Base-by-base conservation (phyloP, 2,113 vertebrate genomes). In the Alaudala cheleensis region DNA sequence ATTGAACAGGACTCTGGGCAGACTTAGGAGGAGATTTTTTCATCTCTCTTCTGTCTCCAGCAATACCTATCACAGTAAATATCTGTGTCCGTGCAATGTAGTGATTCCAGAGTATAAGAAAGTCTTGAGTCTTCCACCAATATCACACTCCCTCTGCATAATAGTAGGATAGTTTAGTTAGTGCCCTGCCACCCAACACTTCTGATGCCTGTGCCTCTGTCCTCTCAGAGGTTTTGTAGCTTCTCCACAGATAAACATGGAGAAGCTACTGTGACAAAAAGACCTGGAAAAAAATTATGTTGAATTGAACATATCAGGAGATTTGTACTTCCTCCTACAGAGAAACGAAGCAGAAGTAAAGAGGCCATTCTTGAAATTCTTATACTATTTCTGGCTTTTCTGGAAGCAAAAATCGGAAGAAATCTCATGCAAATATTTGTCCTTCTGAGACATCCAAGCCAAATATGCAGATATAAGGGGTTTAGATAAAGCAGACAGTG, bases 381-480 rank as follows among this genome's bases (percentile, higher is more conserved):
- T 81, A 28, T 20, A 72, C 61, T 91, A 84, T 95, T 94, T 93
- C 39, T 93, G 81, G 6, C 49, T 91, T 81, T 84, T 95, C 73
- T 95, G 89, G 78, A 95, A 91, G 70, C 61, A 93, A 93, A 93
- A 85, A 77, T 91, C 26, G 33, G 78, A 89, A 93, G 70, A 96
- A 80, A 80, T 90, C 47, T 94, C 54, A 70, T 70, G 70, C 53
- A 87, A 85, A 84, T 84, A 0, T 85, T 93, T 83, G 22, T 93
- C 34, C 45, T 94, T 74, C 33, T 85, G 66, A 73, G 39, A 44
- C 44, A 60, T 72, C 26, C 45, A 77, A 65, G 42, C 3, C 14
- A 73, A 82, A 79, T 69, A 26, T 72, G 53, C 61, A 89, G 67
- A 65, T 72, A 61, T 60, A 87, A 87, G 45, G 19, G 4, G 2